Percentiles rank a stretch among this genome's conserved stretches.
phyloP scores from a whole-genome alignment of 2,888 invertebrate species.

The Cataglyphis albicans region DNA sequence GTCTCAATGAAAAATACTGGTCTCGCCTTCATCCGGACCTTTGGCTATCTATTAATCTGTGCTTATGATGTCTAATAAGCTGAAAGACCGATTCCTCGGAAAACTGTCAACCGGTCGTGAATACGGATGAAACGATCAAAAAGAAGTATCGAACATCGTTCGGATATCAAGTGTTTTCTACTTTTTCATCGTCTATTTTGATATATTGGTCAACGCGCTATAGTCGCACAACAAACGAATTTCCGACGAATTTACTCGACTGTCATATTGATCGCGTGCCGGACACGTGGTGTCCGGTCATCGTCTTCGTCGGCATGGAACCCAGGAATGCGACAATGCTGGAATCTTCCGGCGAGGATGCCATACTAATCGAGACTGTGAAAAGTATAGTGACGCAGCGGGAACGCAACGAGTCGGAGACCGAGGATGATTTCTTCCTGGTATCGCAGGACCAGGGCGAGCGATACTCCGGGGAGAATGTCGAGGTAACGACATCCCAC shows the following conservation, averaged over 20 bases:
- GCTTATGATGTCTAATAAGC: too few relatives aligned
- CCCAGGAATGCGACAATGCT: conserved; percentile 66
- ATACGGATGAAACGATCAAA: neutral
- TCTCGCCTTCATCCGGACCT: too few relatives aligned
- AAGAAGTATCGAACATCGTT: neutral
- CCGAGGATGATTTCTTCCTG: conserved; percentile 70
- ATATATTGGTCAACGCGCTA: neutral
- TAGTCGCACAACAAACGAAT: neutral
- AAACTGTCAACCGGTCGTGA: neutral
- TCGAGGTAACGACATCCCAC: conserved; percentile 9
- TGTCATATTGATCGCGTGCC: neutral
- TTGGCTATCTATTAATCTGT: too few relatives aligned
- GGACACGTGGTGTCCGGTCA: conserved; percentile 1
- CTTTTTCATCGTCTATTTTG: too few relatives aligned
- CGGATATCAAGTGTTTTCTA: neutral
- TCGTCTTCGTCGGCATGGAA: conserved; percentile 68
- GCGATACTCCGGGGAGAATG: conserved; percentile 50
- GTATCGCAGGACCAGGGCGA: conserved; percentile 63
- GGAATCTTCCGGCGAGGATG: conserved; percentile 68
- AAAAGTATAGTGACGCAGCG: conserved; percentile 68
- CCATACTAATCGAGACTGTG: conserved; percentile 71
- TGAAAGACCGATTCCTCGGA: neutral
- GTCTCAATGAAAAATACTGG: too few relatives aligned
- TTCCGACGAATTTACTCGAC: neutral
- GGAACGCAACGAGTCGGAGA: conserved; percentile 56